Conservation (phyloP, 2,888 invertebrate genomes). For the Drosophila fulvimacula region DNA sequence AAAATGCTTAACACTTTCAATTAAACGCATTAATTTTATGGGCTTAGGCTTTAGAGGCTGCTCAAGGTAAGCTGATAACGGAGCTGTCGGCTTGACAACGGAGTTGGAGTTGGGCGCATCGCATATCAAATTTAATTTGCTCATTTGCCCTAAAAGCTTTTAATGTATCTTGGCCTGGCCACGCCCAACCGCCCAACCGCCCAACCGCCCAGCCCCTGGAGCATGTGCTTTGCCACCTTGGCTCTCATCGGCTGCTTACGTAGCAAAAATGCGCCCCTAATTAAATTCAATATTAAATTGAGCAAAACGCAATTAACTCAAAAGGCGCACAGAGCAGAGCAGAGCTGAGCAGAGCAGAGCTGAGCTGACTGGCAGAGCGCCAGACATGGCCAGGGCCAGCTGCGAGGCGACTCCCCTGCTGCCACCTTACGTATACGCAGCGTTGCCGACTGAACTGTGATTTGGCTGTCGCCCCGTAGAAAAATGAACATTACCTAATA, state of each 20-base stretch:
- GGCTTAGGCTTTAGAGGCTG: conserved; percentile 54
- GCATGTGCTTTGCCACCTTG: conserved; percentile 29
- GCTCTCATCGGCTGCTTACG: conserved; percentile 41
- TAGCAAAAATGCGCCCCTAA: conserved; percentile 77
- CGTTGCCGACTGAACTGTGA: conserved; percentile 39
- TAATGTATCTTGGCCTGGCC: conserved; percentile 67
- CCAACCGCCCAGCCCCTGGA: too few species aligned
- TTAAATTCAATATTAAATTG: conserved; percentile 83
- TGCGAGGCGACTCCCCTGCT: background rate
- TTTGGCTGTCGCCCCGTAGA: conserved; percentile 15
- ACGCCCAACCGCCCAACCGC: background rate
- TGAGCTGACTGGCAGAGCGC: conserved; percentile 30
- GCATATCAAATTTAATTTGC: conserved; percentile 81
- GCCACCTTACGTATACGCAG: conserved; percentile 45
- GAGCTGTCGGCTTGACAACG: background rate
- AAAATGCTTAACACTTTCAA: conserved; percentile 76
- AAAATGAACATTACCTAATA: background rate
- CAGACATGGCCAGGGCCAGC: conserved; percentile 24
- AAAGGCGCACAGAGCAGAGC: conserved; percentile 55
- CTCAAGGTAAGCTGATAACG: background rate
- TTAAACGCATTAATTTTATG: conserved; percentile 80
- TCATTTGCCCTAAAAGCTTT: conserved; percentile 81
- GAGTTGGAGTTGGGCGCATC: conserved; percentile 29
- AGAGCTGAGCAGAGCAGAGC: background rate
- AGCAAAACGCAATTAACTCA: conserved; percentile 82